Conservation (phyloP, 53 echinoderm and acorn worm species). For the Apostichopus leukothele region DNA sequence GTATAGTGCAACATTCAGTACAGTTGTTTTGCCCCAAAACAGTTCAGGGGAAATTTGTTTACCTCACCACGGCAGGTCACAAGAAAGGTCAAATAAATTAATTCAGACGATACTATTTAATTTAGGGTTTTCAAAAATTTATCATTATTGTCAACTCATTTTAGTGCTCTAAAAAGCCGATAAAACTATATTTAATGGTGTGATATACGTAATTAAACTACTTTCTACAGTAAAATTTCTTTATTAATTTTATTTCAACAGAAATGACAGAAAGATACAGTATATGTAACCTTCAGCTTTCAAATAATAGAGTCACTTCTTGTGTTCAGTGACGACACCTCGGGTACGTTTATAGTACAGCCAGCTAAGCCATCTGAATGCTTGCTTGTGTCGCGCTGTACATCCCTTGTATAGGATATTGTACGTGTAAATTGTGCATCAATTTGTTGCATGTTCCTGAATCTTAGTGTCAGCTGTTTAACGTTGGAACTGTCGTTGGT, state of each 20-base stretch:
- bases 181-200: too few species aligned
- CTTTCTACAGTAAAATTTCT: too few species aligned
- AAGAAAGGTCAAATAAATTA: slow-evolving; percentile 39
- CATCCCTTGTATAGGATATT: not conserved
- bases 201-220: too few species aligned
- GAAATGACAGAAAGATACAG: too few species aligned
- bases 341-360: not conserved
- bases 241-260: too few species aligned
- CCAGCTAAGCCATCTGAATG: not conserved
- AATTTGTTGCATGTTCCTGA: not conserved
- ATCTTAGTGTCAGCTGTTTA: slow-evolving; percentile 33
- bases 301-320: slow-evolving; percentile 1
- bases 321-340: slow-evolving; percentile 46
- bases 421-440: not conserved
- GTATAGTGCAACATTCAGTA: not conserved
- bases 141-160: too few species aligned
- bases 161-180: too few species aligned
- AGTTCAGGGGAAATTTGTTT: slow-evolving; percentile 43
- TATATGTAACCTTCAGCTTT: not conserved
- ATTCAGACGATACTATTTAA: not conserved
- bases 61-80: slow-evolving; percentile 38
- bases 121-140: not conserved
- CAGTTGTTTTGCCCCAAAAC: slow-evolving; percentile 7
- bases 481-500: not conserved
- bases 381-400: not conserved